A percentile compares a stretch with the other conserved stretches of the same genome.
phyloP scores from a whole-genome alignment of 1,140 invertebrate genomes.

The Chrysoperla carnea region DNA sequence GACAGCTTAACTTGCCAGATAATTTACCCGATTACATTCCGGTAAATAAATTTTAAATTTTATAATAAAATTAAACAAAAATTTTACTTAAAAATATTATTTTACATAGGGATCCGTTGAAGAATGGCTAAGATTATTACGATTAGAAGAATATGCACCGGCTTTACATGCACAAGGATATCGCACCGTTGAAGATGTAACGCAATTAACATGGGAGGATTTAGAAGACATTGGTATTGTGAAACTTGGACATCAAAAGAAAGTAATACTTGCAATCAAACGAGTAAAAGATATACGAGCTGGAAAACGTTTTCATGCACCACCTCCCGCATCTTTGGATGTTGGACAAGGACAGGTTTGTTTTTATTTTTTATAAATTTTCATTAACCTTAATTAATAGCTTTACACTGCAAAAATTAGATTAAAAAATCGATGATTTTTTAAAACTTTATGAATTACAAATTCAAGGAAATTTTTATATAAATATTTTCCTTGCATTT shows the following conservation, averaged over 20 bases:
- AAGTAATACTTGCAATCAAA: slow-evolving; percentile 92
- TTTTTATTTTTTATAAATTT: too few species aligned
- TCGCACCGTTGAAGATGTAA: slow-evolving; percentile 77
- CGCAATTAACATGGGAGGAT: slow-evolving; percentile 95
- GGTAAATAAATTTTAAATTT: slow-evolving; percentile 30
- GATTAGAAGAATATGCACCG: slow-evolving; percentile 80
- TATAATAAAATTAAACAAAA: background rate
- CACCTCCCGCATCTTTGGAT: background rate
- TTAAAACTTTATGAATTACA: too few species aligned
- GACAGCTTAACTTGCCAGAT: slow-evolving; percentile 83
- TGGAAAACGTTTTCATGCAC: slow-evolving; percentile 55
- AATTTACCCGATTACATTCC: slow-evolving; percentile 85
- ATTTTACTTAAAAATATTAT: slow-evolving; percentile 1
- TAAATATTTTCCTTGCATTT: too few species aligned
- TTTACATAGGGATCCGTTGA: slow-evolving; percentile 58
- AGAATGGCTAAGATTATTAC: slow-evolving; percentile 81
- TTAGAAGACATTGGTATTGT: slow-evolving; percentile 97
- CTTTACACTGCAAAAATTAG: too few species aligned
- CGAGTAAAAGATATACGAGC: slow-evolving; percentile 85
- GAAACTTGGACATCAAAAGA: slow-evolving; percentile 92
- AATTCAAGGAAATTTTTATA: too few species aligned
- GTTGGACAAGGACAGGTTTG: background rate
- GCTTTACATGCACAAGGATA: slow-evolving; percentile 85
- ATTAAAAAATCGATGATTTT: too few species aligned
- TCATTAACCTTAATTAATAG: too few species aligned